A percentile compares a stretch with the other conserved stretches of the same genome.
Conservation (phyloP, 2,888 invertebrate genomes). For the Physocephala rufipes region DNA sequence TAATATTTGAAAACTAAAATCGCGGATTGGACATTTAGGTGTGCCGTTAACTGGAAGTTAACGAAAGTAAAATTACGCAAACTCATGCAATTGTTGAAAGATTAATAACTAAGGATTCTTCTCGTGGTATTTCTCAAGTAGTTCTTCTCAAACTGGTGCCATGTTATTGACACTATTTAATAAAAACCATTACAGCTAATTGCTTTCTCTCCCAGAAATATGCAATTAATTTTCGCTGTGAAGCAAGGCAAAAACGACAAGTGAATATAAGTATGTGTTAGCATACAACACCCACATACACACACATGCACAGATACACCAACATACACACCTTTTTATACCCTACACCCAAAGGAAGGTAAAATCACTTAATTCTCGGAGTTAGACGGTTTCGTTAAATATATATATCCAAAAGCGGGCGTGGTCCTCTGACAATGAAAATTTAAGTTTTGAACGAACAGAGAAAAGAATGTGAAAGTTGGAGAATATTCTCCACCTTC, state of each 20-base stretch:
- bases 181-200: slow-evolving; percentile 40
- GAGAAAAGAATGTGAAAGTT: no score
- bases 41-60: no score
- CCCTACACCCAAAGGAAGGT: no score
- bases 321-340: slow-evolving; percentile 6
- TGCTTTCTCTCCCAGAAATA: slow-evolving; percentile 33
- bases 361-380: no score
- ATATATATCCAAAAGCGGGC: no score
- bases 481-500: no score
- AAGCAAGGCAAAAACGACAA: background rate
- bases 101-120: background rate
- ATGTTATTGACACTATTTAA: slow-evolving; percentile 28
- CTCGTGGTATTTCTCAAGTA: background rate
- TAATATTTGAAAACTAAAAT: no score
- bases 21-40: no score
- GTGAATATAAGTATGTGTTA: slow-evolving; percentile 23
- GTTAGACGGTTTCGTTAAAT: no score
- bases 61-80: slow-evolving; percentile 3
- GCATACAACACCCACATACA: slow-evolving; percentile 38
- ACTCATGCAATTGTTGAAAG: background rate
- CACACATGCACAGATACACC: slow-evolving; percentile 30
- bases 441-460: no score
- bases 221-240: slow-evolving; percentile 1
- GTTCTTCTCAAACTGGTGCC: background rate
- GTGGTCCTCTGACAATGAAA: no score